phyloP scores from a whole-genome alignment of 2,113 vertebrate species.

The Sylvia atricapilla region DNA sequence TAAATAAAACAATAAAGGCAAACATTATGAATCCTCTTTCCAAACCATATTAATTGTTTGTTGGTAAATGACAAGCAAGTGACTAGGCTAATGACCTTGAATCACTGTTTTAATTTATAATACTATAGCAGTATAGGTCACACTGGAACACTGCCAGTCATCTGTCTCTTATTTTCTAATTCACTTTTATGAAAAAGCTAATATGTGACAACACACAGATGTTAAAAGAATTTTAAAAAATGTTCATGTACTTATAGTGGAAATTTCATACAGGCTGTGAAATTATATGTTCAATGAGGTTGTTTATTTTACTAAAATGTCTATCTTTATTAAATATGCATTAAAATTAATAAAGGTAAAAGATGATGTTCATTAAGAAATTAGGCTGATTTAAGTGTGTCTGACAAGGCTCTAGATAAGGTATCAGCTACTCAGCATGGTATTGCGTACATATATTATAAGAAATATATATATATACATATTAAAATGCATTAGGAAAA shows the following conservation, averaged over 20 bases:
- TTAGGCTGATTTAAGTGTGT: constrained; percentile 26
- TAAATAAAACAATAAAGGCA: not conserved
- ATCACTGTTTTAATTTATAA: not conserved
- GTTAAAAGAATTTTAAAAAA: constrained; percentile 23
- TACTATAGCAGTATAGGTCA: not conserved
- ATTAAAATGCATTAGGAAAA: not conserved
- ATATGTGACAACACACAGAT: not conserved
- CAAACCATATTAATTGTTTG: not conserved
- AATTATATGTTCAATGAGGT: not conserved
- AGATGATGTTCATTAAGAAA: constrained; percentile 12
- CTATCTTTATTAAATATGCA: constrained; percentile 18
- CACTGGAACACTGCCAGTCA: not conserved
- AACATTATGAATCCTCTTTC: not conserved
- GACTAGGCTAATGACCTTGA: not conserved
- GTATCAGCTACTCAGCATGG: not conserved
- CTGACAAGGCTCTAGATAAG: not conserved
- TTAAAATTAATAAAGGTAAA: constrained; percentile 44
- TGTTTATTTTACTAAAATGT: constrained; percentile 32
- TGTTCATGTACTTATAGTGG: not conserved
- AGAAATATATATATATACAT: not conserved
- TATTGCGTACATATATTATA: not conserved
- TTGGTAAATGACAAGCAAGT: not conserved
- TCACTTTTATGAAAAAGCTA: not conserved
- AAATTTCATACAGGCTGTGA: constrained; percentile 26
- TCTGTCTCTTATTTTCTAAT: not conserved